Conservation (phyloP, 1,140 invertebrate species). For the Eulimnadia texana region DNA sequence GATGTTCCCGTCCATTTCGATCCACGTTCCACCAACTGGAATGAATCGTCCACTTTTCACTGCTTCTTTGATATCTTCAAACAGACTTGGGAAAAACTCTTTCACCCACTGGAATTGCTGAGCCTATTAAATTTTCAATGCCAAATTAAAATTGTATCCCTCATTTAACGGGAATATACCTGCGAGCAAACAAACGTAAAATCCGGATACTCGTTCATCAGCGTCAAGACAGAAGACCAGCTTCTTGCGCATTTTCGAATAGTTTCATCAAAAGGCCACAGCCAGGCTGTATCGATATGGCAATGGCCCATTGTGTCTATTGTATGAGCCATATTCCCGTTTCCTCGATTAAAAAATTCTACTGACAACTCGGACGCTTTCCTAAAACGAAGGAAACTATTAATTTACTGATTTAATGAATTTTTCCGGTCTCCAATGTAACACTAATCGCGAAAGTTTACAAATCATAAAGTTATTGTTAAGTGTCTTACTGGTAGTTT, state of each 20-base stretch:
- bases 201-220: conserved; percentile 38
- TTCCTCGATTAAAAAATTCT: conserved; percentile 32
- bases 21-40: conserved; percentile 39
- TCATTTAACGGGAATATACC: conserved; percentile 25
- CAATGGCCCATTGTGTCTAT: conserved; percentile 39
- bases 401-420: too few species aligned
- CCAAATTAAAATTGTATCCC: neutral
- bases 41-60: conserved; percentile 32
- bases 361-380: conserved; percentile 28
- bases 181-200: conserved; percentile 38
- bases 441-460: too few species aligned
- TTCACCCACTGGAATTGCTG: conserved; percentile 41
- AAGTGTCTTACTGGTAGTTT: conserved; percentile 18
- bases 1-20: conserved; percentile 42
- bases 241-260: conserved; percentile 38
- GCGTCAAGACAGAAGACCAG: conserved; percentile 32
- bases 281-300: conserved; percentile 41
- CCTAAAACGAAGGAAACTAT: conserved; percentile 29
- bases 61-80: conserved; percentile 30
- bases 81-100: conserved; percentile 34
- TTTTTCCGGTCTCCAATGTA: too few species aligned
- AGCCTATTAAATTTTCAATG: conserved; percentile 27
- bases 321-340: conserved; percentile 33
- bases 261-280: conserved; percentile 41
- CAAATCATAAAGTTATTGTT: neutral